A percentile compares a stretch with the other conserved stretches of the same genome.
Conservation (phyloP, 2,888 invertebrate species). For the Calameuta pallipes region DNA sequence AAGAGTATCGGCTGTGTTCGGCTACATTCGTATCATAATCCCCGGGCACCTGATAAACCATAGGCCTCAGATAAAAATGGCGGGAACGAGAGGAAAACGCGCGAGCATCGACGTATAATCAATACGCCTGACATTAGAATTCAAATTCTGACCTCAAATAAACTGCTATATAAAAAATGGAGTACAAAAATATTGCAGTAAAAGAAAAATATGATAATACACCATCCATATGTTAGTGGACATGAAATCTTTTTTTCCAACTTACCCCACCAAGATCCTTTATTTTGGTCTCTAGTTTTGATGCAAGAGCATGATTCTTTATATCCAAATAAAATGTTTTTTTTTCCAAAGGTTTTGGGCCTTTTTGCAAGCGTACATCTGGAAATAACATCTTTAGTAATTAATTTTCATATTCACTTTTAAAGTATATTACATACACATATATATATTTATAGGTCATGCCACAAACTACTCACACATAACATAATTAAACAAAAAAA, state of each 20-base stretch:
- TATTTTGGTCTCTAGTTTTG: slow-evolving; percentile 76
- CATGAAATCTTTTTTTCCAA: slow-evolving; percentile 33
- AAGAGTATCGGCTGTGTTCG: too few relatives aligned
- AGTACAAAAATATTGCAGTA: neutral
- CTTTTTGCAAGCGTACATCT: slow-evolving; percentile 63
- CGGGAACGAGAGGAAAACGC: too few relatives aligned
- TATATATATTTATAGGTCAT: neutral
- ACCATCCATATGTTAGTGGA: neutral
- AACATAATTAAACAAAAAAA: too few relatives aligned
- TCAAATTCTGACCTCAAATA: neutral
- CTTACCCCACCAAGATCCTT: slow-evolving; percentile 81
- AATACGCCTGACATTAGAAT: too few relatives aligned
- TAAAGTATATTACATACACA: neutral
- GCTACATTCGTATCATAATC: too few relatives aligned
- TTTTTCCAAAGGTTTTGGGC: slow-evolving; percentile 72
- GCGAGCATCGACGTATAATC: too few relatives aligned
- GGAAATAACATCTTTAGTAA: slow-evolving; percentile 27
- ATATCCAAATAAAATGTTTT: slow-evolving; percentile 83
- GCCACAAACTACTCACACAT: neutral
- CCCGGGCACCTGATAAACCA: neutral
- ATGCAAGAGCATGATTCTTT: slow-evolving; percentile 75
- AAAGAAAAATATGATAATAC: neutral
- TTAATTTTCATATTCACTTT: neutral
- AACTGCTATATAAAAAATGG: neutral
- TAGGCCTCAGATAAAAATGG: too few relatives aligned